These are phyloP conservation scores for Thecophora atra DNA, from an alignment of 2,888 invertebrate species.

Conservation along the genomic window DNA sequence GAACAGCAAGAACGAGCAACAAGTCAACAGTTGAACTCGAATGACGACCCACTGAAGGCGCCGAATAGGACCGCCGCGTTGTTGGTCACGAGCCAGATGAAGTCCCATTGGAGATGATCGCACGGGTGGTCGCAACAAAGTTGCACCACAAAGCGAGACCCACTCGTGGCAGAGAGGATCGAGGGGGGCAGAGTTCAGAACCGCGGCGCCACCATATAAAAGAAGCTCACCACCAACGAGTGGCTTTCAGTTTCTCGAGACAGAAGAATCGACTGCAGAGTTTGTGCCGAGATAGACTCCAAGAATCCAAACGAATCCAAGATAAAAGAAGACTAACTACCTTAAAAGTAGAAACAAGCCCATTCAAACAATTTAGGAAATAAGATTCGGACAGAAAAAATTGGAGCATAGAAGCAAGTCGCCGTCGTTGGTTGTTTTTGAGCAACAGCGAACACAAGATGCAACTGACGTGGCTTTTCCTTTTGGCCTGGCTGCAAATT, in stretches of 20 bases:
- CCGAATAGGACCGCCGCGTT: background rate
- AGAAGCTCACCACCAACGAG: conserved; percentile 51
- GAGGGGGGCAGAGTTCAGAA: conserved; percentile 13
- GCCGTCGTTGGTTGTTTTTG: background rate
- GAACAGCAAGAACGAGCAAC: conserved; percentile 50
- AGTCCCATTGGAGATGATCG: conserved; percentile 21
- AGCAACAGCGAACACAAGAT: conserved; percentile 39
- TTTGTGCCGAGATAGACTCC: conserved; percentile 35
- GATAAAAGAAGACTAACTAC: conserved; percentile 21
- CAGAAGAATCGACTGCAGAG: conserved; percentile 40
- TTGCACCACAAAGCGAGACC: background rate
- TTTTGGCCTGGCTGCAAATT: conserved; percentile 58
- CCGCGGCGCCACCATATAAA: conserved; percentile 51
- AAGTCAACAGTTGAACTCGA: conserved; percentile 14
- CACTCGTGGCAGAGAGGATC: background rate
- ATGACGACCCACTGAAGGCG: background rate
- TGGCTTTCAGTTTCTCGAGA: conserved; percentile 60
- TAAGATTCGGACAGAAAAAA: conserved; percentile 13
- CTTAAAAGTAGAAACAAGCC: conserved; percentile 5
- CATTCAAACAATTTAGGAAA: conserved; percentile 10
- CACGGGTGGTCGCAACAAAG: conserved; percentile 31
- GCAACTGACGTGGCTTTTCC: conserved; percentile 58
- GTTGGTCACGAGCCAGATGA: conserved; percentile 15
- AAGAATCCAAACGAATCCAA: background rate
- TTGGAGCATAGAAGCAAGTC: conserved; percentile 2